phyloP scores from a whole-genome alignment of 2,888 invertebrate species.

The Tryphoninae sp. region DNA sequence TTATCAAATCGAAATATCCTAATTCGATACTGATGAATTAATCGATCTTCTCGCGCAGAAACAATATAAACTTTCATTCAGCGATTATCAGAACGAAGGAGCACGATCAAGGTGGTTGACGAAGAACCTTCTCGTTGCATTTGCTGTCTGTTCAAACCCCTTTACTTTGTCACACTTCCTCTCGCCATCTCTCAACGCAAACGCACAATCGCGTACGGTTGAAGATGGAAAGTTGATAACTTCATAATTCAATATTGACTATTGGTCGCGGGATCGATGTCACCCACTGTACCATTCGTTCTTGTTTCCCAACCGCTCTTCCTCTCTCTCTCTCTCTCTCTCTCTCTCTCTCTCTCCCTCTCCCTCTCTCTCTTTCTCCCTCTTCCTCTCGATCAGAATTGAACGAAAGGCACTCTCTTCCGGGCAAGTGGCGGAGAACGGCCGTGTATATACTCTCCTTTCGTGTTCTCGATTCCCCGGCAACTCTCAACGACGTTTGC shows the following conservation, averaged over 20 bases:
- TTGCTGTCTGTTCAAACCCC: constrained; percentile 16
- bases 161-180: constrained; percentile 35
- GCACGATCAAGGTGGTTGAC: constrained; percentile 12
- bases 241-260: constrained; percentile 80
- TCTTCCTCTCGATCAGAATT: constrained; percentile 6
- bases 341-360: constrained; percentile 14
- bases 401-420: constrained; percentile 16
- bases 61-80: constrained; percentile 9
- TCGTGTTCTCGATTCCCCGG: constrained; percentile 33
- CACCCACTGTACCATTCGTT: constrained; percentile 57
- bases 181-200: constrained; percentile 8
- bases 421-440: constrained; percentile 12
- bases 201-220: constrained; percentile 65
- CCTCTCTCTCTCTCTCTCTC: constrained; percentile 22
- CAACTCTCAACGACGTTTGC: constrained; percentile 51
- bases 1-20: background rate
- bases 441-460: constrained; percentile 20
- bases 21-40: background rate
- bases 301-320: background rate
- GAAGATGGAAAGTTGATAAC: constrained; percentile 74
- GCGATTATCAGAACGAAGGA: constrained; percentile 7
- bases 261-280: constrained; percentile 69
- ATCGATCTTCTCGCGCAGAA: background rate
- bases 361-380: constrained; percentile 9
- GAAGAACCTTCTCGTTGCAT: constrained; percentile 24